Base-by-base conservation (phyloP, 2,113 vertebrate genomes). In the Eudyptes chrysolophus region DNA sequence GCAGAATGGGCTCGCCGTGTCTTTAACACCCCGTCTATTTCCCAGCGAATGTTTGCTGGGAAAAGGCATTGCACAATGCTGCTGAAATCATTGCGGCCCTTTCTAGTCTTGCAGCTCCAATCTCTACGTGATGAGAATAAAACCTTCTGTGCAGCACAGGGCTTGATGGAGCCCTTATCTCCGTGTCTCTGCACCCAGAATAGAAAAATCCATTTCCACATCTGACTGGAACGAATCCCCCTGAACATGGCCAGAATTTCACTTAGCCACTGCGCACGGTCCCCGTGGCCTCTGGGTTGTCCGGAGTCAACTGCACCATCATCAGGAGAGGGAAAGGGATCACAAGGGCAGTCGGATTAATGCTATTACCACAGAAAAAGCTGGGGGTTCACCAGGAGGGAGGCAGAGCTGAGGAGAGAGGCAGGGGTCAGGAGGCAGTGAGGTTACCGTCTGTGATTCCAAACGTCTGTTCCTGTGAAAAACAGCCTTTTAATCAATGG, bases 121-220 rank as follows among this genome's bases (percentile, higher is more conserved):
- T 82, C 58, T 10, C 68, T 94, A 90, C 80, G 90, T 97, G 97
- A 97, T 0, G 17, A 88, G 96, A 97, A 96, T 96, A 71, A 97
- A 97, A 92, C 81, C 95, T 87, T 97, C 76, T 94, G 95, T 94
- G 92, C 80, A 27, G 57, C 78, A 11, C 42, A 58, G 72, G 66
- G 78, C 65, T 94, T 90, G 96, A 78, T 69, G 70, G 84, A 95
- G 84, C 87, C 75, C 95, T 95, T 96, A 93, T 96, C 96, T 96
- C 87, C 1, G 3, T 49, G 84, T 34, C 49, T 81, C 51, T 75
- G 90, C 75, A 81, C 48, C 44, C 92, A 76, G 90, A 87, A 92
- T 26, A 90, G 89, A 69, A 94, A 95, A 97, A 76, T 65, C 40
- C 58, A 82, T 96, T 95, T 94, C 92, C 51, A 61, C 51, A 60